These are phyloP conservation scores for Dinoponera quadriceps DNA, from an alignment of 1,140 invertebrate genomes.

Conservation along the genomic window DNA sequence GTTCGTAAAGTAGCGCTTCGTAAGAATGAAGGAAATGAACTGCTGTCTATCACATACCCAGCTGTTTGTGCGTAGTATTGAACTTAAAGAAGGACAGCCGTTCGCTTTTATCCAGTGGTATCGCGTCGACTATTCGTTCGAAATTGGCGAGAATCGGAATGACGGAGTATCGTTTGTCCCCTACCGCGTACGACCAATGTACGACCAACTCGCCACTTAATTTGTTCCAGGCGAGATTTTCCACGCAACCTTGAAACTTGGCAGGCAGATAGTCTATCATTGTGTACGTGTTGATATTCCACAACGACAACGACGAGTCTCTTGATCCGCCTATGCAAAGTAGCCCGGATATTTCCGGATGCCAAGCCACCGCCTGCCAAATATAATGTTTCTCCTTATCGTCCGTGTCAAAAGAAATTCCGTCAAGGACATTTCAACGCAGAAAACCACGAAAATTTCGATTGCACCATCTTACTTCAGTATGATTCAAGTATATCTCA, in stretches of 20 bases:
- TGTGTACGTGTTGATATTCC: slow-evolving; percentile 70
- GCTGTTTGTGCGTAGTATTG: slow-evolving; percentile 72
- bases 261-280: slow-evolving; percentile 62
- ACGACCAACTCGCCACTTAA: slow-evolving; percentile 79
- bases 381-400: too few species aligned
- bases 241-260: slow-evolving; percentile 66
- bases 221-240: slow-evolving; percentile 78
- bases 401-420: too few species aligned
- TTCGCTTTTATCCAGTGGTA: slow-evolving; percentile 56
- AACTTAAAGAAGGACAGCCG: slow-evolving; percentile 66
- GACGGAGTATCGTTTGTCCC: slow-evolving; percentile 32
- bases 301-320: slow-evolving; percentile 74
- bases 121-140: slow-evolving; percentile 74
- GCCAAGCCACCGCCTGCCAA: slow-evolving; percentile 77
- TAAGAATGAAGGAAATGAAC: too few species aligned
- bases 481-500: too few species aligned
- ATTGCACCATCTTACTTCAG: too few species aligned
- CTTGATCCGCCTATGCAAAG: slow-evolving; percentile 76
- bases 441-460: too few species aligned
- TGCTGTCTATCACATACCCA: slow-evolving; percentile 65
- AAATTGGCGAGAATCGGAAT: slow-evolving; percentile 73
- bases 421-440: too few species aligned
- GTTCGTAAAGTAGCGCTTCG: not conserved
- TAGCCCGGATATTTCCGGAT: slow-evolving; percentile 70
- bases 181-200: slow-evolving; percentile 72